phyloP scores from a whole-genome alignment of 1,140 invertebrate species.

The Nilaparvata lugens region DNA sequence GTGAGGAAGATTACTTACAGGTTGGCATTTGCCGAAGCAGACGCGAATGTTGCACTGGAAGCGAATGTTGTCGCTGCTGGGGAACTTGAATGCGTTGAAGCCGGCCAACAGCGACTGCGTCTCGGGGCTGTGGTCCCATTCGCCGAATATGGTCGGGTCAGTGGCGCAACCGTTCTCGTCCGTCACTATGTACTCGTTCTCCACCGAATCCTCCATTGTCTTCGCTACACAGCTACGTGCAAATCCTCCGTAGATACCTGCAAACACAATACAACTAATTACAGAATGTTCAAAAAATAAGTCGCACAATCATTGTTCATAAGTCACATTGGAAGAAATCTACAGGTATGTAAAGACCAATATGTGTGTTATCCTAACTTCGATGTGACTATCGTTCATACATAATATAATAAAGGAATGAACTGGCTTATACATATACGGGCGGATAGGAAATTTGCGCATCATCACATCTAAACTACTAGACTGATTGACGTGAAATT shows the following conservation, averaged over 20 bases:
- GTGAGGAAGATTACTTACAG: conserved; percentile 48
- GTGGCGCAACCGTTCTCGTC: conserved; percentile 91
- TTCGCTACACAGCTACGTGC: conserved; percentile 86
- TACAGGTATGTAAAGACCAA: no score
- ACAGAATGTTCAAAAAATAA: no score
- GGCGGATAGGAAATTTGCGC: no score
- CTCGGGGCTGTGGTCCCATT: conserved; percentile 81
- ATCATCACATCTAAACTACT: no score
- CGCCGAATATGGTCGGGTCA: conserved; percentile 84
- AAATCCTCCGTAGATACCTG: conserved; percentile 89
- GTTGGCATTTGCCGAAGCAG: conserved; percentile 91
- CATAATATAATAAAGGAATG: no score
- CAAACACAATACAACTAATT: conserved; percentile 19
- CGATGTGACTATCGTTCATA: no score
- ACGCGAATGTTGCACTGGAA: conserved; percentile 95
- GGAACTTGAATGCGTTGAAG: conserved; percentile 95
- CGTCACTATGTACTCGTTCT: conserved; percentile 87
- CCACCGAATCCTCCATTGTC: conserved; percentile 78
- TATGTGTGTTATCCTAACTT: no score
- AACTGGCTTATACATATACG: no score
- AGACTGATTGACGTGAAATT: no score
- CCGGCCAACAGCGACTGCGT: conserved; percentile 71
- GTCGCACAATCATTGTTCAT: neutral
- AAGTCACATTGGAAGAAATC: neutral
- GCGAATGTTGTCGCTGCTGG: conserved; percentile 84